phyloP scores from a whole-genome alignment of 2,113 vertebrate species.

The Cynocephalus volans region DNA sequence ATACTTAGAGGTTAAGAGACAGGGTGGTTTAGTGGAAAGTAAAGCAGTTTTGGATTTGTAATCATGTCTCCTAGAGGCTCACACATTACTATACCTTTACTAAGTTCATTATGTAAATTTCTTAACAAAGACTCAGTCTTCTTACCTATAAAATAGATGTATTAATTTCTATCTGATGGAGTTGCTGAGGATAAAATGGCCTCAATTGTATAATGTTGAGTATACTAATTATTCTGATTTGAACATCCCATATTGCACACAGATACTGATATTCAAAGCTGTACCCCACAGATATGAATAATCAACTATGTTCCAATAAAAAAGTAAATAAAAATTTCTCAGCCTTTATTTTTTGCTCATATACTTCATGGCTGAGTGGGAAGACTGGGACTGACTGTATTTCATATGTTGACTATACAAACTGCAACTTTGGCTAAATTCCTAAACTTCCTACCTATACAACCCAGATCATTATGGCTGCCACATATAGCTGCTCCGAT shows the following conservation, averaged over 20 bases:
- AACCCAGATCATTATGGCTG: rapidly evolving
- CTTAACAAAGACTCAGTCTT: background rate
- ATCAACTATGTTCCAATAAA: too few species aligned
- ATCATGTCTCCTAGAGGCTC: background rate
- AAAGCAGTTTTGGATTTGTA: background rate
- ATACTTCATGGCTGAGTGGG: background rate
- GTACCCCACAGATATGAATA: too few species aligned
- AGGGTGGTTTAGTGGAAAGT: background rate
- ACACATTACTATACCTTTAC: background rate
- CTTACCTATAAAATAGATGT: background rate
- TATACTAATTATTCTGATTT: too few species aligned
- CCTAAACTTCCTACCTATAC: background rate
- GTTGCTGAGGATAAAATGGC: background rate
- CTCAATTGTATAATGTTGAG: background rate
- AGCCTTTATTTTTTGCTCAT: background rate
- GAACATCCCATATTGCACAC: too few species aligned
- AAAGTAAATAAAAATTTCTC: background rate
- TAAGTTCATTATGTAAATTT: background rate
- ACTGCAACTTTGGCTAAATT: background rate
- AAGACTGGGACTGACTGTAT: background rate
- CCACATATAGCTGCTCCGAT: background rate
- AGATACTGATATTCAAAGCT: too few species aligned
- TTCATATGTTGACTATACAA: background rate
- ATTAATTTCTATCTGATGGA: background rate
- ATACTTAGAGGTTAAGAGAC: background rate